Evolutionary conservation across 2,797 vertebrate genomes (phyloP), one percentile per base, ranked within the genome.

Genomic region (Cossypha niveicapilla): DNA sequence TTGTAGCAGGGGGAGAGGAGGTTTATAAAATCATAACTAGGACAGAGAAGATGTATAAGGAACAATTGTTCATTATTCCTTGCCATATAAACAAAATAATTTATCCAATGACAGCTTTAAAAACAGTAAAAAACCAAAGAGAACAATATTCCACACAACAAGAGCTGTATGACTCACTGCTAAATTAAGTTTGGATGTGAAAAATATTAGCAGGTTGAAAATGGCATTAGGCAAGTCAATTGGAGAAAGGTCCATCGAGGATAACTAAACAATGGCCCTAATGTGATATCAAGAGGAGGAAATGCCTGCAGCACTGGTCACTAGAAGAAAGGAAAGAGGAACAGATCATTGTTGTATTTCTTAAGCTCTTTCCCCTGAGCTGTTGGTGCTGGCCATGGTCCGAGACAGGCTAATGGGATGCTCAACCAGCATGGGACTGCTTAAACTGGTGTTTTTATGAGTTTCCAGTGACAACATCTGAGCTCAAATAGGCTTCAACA

Each of bases 121-220:
- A 94, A 92, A 17, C 80, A 82, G 37, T 79, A 70, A 37, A 37
- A 79, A 92, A 54, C 6, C 39, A 74, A 90, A 92, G 48, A 50
- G 61, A 82, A 85, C 54, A n/a, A 13, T 85, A 91, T 92, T 79
- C 82, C 77, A 86, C 24, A 61, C 60, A 92, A 57, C 30, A 88
- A 90, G 42, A 62, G 37, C 42, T 67, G 39, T n/a, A 50, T 94
- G 71, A 94, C 66, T 94, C 90, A 89, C 25, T 48, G 37, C 62
- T 92, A 88, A 82, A 70, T 66, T 76, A 88, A 88, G 28, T 72
- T 70, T 90, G 88, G 60, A 90, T 75, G 73, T 7, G 3, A 92
- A 88, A 91, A 84, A 58, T 76, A 78, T 78, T 88, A 86, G 34
- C 50, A 91, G 39, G 62, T 95, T 94, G 86, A 93, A 70, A 91